Conservation (phyloP, 2,888 invertebrate genomes). For the Temnothorax rugatulus region DNA sequence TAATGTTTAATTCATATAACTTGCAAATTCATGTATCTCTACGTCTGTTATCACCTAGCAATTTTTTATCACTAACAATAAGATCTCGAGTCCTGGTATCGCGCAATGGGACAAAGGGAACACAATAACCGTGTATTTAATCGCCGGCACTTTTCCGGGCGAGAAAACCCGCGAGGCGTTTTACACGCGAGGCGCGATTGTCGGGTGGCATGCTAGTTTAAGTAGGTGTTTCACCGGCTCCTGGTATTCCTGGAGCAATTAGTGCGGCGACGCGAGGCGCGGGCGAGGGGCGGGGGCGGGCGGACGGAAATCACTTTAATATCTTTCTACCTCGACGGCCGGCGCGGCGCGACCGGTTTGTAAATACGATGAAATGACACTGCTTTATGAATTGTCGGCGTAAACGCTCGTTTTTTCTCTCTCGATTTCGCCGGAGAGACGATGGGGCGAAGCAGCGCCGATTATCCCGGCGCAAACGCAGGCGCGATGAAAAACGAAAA, state of each 20-base stretch:
- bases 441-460: neutral
- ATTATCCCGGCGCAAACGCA: neutral
- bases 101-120: neutral
- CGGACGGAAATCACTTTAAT: constrained; percentile 66
- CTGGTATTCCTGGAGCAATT: constrained; percentile 74
- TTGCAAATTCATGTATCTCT: neutral
- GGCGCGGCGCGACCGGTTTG: constrained; percentile 57
- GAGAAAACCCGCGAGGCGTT: constrained; percentile 47
- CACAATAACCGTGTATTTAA: constrained; percentile 37
- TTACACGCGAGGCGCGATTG: constrained; percentile 64
- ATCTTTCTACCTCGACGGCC: constrained; percentile 54
- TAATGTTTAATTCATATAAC: neutral
- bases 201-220: constrained; percentile 70
- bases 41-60: neutral
- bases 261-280: constrained; percentile 56
- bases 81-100: neutral
- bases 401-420: constrained; percentile 39
- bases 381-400: constrained; percentile 60
- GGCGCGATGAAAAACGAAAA: constrained; percentile 53
- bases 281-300: constrained; percentile 31
- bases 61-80: neutral
- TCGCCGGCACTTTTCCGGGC: constrained; percentile 36
- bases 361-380: constrained; percentile 58
- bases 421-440: constrained; percentile 18
- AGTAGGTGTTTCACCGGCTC: constrained; percentile 72